phyloP scores from a whole-genome alignment of 2,797 vertebrate species.

The Ciconia nigra region DNA sequence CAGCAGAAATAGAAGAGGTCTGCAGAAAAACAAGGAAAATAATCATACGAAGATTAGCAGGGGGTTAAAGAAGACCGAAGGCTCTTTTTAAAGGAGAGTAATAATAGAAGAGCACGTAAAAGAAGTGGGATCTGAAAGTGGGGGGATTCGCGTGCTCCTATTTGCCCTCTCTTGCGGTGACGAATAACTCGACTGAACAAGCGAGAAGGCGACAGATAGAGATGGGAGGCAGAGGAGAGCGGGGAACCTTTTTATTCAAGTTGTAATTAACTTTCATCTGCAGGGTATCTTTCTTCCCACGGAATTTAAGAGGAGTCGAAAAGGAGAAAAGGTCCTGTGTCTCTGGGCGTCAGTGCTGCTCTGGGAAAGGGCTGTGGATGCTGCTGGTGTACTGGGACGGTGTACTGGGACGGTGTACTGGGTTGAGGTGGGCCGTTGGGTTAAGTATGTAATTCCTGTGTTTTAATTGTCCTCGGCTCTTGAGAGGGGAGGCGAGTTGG shows the following conservation, averaged over 20 bases:
- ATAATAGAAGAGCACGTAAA: constrained; percentile 51
- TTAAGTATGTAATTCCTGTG: neutral
- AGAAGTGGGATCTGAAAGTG: constrained; percentile 13
- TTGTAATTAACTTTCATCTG: constrained; percentile 8
- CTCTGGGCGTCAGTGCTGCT: fast-evolving
- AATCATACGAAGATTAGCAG: constrained; percentile 22
- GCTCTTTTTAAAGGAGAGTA: constrained; percentile 8
- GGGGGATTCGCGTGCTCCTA: neutral
- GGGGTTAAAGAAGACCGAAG: neutral
- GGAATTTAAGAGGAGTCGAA: neutral
- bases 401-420: neutral
- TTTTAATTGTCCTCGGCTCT: neutral
- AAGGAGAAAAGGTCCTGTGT: neutral
- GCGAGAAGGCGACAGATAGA: neutral
- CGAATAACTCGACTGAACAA: neutral
- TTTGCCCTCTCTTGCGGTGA: neutral
- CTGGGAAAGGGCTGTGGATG: neutral
- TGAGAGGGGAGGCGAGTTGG: neutral
- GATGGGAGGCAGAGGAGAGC: neutral
- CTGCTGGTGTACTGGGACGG: neutral
- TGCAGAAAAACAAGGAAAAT: constrained; percentile 44
- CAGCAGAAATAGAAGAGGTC: constrained; percentile 50
- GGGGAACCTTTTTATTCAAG: neutral
- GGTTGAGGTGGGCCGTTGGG: neutral
- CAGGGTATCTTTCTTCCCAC: neutral